Percentiles rank a stretch among this genome's conserved stretches.
These are phyloP conservation scores for Drosophila carrolli DNA, from an alignment of 1,140 invertebrate genomes.

Conservation along the genomic window DNA sequence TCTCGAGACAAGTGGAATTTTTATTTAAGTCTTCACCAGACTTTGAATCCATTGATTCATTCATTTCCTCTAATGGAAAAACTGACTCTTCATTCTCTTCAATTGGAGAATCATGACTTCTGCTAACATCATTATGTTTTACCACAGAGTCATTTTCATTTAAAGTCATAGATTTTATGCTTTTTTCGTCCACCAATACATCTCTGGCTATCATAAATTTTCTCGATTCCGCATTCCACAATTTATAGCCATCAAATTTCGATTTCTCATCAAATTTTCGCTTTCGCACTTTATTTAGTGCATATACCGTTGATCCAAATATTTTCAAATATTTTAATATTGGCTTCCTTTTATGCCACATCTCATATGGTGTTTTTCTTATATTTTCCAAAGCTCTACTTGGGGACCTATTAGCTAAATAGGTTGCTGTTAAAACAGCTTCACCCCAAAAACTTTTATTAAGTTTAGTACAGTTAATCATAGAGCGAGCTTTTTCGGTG, in stretches of 20 bases:
- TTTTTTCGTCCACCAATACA: too few species aligned
- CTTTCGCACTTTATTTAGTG: neutral
- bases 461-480: neutral
- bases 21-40: too few species aligned
- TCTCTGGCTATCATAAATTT: neutral
- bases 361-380: neutral
- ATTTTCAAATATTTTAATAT: neutral
- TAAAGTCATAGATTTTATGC: too few species aligned
- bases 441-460: neutral
- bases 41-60: too few species aligned
- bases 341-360: neutral
- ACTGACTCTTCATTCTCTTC: too few species aligned
- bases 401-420: neutral
- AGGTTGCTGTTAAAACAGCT: neutral
- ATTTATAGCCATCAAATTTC: constrained; percentile 1
- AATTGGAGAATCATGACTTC: too few species aligned
- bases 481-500: constrained; percentile 80
- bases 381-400: neutral
- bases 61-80: too few species aligned
- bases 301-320: neutral
- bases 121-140: too few species aligned
- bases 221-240: constrained; percentile 58
- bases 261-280: constrained; percentile 4
- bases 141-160: too few species aligned
- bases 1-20: too few species aligned